Evolutionary conservation across 2,113 vertebrate species (phyloP), one percentile per base, ranked within the genome.

Genomic region (Cololabis saira): DNA sequence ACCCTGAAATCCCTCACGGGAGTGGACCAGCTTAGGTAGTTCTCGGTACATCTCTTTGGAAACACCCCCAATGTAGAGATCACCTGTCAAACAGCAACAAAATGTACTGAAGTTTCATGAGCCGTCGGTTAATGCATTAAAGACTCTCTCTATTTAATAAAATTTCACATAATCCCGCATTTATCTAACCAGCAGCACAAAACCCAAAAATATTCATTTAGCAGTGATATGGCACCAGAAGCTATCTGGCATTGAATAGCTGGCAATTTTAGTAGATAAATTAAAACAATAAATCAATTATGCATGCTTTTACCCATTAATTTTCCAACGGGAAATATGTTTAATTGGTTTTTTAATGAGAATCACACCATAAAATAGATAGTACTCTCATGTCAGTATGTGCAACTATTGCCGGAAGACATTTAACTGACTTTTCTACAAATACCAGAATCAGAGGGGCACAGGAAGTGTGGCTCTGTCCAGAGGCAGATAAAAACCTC

Each of bases 21-120:
- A 97, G 0, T 98, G 96, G 40, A 99, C 98, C 24, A 99, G 93
- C 83, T 98, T 99, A 0, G 98, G 98, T 82, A 99, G 91, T 43
- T 97, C 96, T 70, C 96, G 94, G 83, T 96, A 99, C 88, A 96
- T 97, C 75, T 99, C 98, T 93, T 98, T 99, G 75, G 97, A 95
- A 71, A 99, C 94, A 58, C 98, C 98, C 89, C 98, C 98, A 41
- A 99, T 95, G 67, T 95, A 99, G 54, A 99, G 90, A 81, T 99
- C 95, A 94, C 97, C 98, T 99, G 83, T 13, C 6, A 59, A 43
- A 12, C 21, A 61, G 58, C 33, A 67, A 16, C 15, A 59, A 5
- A 18, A 37, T 50, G 18, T 66, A 18, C 52, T 41, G 33, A 42
- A 68, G 51, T 63, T 70, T 58, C 2, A 40, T 50, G 68, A 56